Evolutionary conservation across 2,797 vertebrate species (phyloP), one percentile per base, ranked within the genome.

Genomic region (Rachycentron canadum): DNA sequence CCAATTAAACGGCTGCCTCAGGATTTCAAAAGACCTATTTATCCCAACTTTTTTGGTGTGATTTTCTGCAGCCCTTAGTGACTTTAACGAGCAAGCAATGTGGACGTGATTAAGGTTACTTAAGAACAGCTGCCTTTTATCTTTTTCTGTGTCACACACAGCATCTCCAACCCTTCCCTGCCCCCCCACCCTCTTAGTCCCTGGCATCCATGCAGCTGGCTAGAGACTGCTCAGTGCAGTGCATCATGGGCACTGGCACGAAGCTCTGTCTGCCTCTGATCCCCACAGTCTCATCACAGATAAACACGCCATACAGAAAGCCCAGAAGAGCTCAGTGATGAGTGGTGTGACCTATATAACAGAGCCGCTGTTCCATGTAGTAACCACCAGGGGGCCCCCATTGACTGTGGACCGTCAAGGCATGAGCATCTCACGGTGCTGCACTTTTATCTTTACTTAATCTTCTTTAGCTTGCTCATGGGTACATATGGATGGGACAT

Each of bases 311-410:
- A 45, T 34, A 66, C 75, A 81, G 73, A 83, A 57, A 70, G 47
- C 75, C 81, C 86, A 85, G 69, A 71, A 84, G 69, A 86, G 82
- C 76, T 40, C 60, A 9, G 57, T 8, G 75, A 34, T 28, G 69
- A 77, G 83, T 1, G 56, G 5, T 6, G 69, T 92, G 91, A 92
- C 92, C 92, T 91, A 91, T 53, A 91, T 91, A 86, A 55, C 2
- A 0, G 13, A 43, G 71, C 64, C 14, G 82, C 55, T 9, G 59
- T 61, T 76, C 5, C 72, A 49, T 0, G 38, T 23, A 5, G 43
- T 36, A 0, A 0, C 87, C 91, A 86, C 59, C 36, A 76, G 87
- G 17, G 85, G 86, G 78, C 66, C 1, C 23, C 36, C 34, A 4
- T n/a, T 43, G 1, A 1, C 82, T 4, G 3, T 21, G 17, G 23